These are phyloP conservation scores for Anoplopoma fimbria DNA, from an alignment of 2,113 vertebrate species.

Conservation along the genomic window DNA sequence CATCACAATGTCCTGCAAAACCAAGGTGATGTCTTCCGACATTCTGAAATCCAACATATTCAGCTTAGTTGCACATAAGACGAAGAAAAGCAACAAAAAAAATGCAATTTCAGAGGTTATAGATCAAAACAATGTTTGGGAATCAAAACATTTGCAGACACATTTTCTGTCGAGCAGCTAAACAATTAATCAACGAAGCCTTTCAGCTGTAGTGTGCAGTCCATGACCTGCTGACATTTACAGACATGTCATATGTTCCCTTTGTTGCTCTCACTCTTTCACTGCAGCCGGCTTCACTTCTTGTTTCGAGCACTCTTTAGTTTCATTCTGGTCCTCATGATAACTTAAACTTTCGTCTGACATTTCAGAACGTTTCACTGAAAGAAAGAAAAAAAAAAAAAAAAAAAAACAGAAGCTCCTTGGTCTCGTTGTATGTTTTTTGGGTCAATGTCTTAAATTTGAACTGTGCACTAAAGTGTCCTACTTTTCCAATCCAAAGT, in stretches of 20 bases:
- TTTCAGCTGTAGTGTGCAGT: neutral
- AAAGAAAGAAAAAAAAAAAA: too few relatives aligned
- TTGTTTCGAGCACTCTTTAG: neutral
- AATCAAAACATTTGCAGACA: neutral
- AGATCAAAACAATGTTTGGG: neutral
- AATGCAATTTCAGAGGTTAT: neutral
- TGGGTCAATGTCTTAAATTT: neutral
- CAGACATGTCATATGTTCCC: neutral
- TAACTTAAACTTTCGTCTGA: neutral
- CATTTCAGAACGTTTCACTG: neutral
- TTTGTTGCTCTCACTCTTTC: neutral
- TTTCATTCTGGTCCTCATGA: conserved; percentile 2
- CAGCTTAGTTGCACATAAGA: neutral
- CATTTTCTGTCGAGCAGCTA: neutral
- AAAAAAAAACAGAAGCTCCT: too few relatives aligned
- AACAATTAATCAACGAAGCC: neutral
- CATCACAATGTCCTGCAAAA: neutral
- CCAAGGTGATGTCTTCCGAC: neutral
- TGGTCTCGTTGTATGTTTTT: too few relatives aligned
- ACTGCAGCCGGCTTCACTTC: conserved; percentile 19
- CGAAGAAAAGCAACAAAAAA: neutral
- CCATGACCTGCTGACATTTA: neutral
- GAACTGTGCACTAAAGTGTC: neutral
- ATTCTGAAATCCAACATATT: neutral
- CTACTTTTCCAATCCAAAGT: neutral